phyloP scores from a whole-genome alignment of 2,797 vertebrate species.

The Pelodytes ibericus region DNA sequence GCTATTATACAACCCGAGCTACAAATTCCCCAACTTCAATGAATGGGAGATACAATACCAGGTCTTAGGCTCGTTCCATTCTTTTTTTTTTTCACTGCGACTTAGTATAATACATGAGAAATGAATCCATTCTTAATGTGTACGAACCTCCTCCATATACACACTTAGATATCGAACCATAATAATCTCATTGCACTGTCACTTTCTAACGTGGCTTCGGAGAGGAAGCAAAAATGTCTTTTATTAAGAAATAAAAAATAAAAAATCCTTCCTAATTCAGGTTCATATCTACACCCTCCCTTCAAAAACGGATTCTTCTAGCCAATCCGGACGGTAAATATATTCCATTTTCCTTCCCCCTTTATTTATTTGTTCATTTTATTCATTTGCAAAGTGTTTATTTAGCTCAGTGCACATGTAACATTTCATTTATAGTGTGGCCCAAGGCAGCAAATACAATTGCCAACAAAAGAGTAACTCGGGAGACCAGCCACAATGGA shows the following conservation, averaged over 20 bases:
- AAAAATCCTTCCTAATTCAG: constrained; percentile 25
- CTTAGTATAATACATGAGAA: constrained; percentile 48
- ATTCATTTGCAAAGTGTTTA: constrained; percentile 79
- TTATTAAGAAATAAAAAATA: background rate
- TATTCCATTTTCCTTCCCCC: constrained; percentile 63
- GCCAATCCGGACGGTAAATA: background rate
- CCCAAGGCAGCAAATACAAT: constrained; percentile 73
- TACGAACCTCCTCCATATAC: constrained; percentile 33
- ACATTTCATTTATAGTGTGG: constrained; percentile 79
- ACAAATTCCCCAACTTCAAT: background rate
- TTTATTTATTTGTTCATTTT: constrained; percentile 76
- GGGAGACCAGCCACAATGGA: constrained; percentile 53
- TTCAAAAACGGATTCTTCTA: constrained; percentile 14
- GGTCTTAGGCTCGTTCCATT: constrained; percentile 15
- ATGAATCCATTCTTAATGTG: constrained; percentile 50
- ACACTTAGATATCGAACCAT: constrained; percentile 37
- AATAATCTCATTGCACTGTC: constrained; percentile 45
- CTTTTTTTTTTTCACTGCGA: background rate
- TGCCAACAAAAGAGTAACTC: constrained; percentile 64
- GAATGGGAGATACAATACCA: background rate
- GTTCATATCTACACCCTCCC: constrained; percentile 18
- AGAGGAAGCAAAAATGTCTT: constrained; percentile 9
- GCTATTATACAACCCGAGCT: background rate
- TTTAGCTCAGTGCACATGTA: constrained; percentile 75
- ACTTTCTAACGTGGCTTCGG: background rate